Percentiles rank a stretch among this genome's conserved stretches.
Evolutionary conservation across 2,113 vertebrate genomes (phyloP).

Genomic region (Falco punctatus): DNA sequence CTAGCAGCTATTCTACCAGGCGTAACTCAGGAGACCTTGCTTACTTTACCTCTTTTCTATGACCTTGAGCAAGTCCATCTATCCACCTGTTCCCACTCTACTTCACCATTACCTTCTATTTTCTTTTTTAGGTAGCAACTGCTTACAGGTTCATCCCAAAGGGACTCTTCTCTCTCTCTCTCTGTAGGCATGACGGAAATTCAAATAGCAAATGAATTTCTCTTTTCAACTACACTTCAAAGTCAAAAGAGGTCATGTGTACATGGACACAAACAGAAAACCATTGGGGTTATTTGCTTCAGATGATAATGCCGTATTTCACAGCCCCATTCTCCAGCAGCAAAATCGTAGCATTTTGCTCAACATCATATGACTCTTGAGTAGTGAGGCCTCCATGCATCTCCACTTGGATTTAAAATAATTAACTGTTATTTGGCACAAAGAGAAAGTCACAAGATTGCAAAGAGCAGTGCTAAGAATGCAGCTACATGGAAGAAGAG

Average conservation of each 20-base stretch:
- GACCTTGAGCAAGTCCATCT: neutral
- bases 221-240: neutral
- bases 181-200: neutral
- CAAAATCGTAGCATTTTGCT: constrained; percentile 30
- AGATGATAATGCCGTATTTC: constrained; percentile 27
- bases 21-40: neutral
- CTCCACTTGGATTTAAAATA: constrained; percentile 29
- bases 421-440: constrained; percentile 15
- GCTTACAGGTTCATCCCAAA: neutral
- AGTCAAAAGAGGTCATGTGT: constrained; percentile 31
- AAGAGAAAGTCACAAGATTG: constrained; percentile 44
- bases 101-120: neutral
- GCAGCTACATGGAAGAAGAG: neutral
- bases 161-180: neutral
- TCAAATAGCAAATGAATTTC: constrained; percentile 26
- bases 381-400: neutral
- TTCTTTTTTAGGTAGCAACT: neutral
- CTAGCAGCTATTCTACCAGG: neutral
- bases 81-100: neutral
- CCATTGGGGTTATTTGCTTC: neutral
- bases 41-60: neutral
- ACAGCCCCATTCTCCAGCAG: neutral
- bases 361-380: constrained; percentile 42
- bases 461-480: neutral
- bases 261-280: neutral